Conservation (phyloP, 2,113 vertebrate genomes). For the Zosterops pallidus region DNA sequence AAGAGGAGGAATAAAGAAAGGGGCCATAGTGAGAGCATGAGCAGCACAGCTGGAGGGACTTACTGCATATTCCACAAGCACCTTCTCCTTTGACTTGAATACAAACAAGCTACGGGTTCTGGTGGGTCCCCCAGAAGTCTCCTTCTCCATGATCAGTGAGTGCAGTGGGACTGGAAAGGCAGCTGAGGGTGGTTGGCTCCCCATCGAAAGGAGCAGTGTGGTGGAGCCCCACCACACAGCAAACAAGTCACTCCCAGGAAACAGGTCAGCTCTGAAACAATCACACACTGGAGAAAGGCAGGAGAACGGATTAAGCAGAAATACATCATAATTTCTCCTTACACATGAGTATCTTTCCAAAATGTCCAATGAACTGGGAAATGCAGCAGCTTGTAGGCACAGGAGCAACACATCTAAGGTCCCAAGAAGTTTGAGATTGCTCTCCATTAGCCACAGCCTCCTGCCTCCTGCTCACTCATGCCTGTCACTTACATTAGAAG, state of each 20-base stretch:
- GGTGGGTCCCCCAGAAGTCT: background rate
- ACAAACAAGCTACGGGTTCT: background rate
- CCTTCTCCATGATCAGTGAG: background rate
- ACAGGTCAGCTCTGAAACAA: accelerated
- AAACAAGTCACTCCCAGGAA: background rate
- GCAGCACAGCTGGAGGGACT: background rate
- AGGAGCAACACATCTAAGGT: background rate
- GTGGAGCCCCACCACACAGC: background rate
- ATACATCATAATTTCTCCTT: background rate
- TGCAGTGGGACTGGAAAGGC: background rate
- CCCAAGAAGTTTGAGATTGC: background rate
- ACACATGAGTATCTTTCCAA: background rate
- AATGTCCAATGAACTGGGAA: background rate
- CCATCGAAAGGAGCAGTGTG: background rate
- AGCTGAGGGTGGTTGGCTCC: background rate
- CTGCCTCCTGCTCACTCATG: background rate
- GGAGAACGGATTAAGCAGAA: background rate
- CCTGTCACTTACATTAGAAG: background rate
- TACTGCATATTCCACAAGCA: accelerated
- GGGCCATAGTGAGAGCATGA: background rate
- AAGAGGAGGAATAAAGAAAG: background rate
- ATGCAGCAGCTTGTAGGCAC: background rate
- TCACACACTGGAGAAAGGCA: background rate
- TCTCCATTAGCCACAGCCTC: background rate
- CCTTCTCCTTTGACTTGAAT: background rate